These are phyloP conservation scores for Bombus difficillimus DNA, from an alignment of 1,140 invertebrate species.

Conservation along the genomic window DNA sequence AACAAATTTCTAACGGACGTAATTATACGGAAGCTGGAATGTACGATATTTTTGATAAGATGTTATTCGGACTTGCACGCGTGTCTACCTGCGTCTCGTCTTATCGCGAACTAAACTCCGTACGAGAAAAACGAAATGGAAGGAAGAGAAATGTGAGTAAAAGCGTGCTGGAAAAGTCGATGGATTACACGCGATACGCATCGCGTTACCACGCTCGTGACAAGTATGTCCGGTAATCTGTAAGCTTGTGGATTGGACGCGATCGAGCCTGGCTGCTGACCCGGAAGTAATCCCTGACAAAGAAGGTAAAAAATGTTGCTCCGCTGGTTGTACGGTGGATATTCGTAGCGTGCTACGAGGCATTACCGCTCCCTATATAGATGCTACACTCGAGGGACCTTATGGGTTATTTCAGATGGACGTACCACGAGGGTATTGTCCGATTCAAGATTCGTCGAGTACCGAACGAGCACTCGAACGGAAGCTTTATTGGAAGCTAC, in stretches of 20 bases:
- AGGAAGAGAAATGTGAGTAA: not conserved
- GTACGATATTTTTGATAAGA: not conserved
- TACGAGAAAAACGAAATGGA: not conserved
- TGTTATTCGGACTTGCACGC: no score
- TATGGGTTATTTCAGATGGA: slow-evolving; percentile 72
- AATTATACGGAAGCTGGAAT: no score
- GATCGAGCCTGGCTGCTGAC: slow-evolving; percentile 61
- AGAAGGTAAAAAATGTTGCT: slow-evolving; percentile 54
- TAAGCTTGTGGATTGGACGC: slow-evolving; percentile 59
- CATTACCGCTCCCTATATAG: slow-evolving; percentile 4
- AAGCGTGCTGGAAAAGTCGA: not conserved
- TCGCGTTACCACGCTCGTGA: slow-evolving; percentile 42
- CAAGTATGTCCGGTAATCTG: slow-evolving; percentile 62
- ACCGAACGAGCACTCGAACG: slow-evolving; percentile 69
- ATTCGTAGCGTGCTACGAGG: slow-evolving; percentile 28
- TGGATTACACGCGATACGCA: slow-evolving; percentile 39
- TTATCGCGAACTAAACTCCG: no score
- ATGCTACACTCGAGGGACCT: slow-evolving; percentile 60
- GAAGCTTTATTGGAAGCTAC: slow-evolving; percentile 75
- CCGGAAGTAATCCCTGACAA: slow-evolving; percentile 66
- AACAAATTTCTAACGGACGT: not conserved
- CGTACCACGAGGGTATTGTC: slow-evolving; percentile 69
- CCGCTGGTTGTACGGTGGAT: slow-evolving; percentile 15
- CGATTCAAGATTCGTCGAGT: slow-evolving; percentile 72
- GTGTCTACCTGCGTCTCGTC: not conserved